These are phyloP conservation scores for Cyclargus thomasi DNA, from an alignment of 1,140 invertebrate species.

Conservation along the genomic window DNA sequence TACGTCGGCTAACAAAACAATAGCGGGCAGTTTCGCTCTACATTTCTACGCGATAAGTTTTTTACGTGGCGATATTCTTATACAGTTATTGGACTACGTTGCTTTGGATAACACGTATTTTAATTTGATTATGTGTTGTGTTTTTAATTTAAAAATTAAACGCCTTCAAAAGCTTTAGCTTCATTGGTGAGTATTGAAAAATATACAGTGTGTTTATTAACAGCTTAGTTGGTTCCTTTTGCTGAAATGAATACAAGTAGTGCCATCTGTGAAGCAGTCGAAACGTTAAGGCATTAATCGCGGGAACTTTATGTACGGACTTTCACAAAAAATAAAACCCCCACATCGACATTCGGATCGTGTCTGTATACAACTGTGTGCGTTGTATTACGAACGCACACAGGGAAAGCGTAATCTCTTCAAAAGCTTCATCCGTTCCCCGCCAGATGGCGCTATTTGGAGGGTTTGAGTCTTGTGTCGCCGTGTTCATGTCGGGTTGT, in stretches of 20 bases:
- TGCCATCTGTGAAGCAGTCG: conserved; percentile 64
- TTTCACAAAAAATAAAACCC: conserved; percentile 53
- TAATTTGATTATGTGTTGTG: background rate
- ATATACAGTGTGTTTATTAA: background rate
- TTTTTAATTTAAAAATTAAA: background rate
- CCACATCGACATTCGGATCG: conserved; percentile 52
- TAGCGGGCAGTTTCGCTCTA: conserved; percentile 64
- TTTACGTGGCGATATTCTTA: conserved; percentile 60
- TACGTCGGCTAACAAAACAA: conserved; percentile 74
- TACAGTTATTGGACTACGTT: conserved; percentile 68
- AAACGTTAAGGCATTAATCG: conserved; percentile 43
- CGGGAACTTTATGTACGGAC: conserved; percentile 51
- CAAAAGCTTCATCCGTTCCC: conserved; percentile 67
- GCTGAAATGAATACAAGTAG: conserved; percentile 40
- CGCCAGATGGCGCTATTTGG: conserved; percentile 61
- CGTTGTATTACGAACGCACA: conserved; percentile 56
- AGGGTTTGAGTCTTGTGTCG: conserved; percentile 43
- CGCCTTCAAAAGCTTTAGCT: background rate
- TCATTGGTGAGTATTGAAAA: conserved; percentile 13
- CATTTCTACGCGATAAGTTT: conserved; percentile 65
- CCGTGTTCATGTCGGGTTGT: conserved; percentile 17
- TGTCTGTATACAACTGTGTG: conserved; percentile 38
- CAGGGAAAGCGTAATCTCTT: conserved; percentile 54
- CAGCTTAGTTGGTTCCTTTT: background rate
- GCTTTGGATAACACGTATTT: conserved; percentile 56